Evolutionary conservation across 2,888 invertebrate genomes (phyloP).

Genomic region (Amorpha juglandis): DNA sequence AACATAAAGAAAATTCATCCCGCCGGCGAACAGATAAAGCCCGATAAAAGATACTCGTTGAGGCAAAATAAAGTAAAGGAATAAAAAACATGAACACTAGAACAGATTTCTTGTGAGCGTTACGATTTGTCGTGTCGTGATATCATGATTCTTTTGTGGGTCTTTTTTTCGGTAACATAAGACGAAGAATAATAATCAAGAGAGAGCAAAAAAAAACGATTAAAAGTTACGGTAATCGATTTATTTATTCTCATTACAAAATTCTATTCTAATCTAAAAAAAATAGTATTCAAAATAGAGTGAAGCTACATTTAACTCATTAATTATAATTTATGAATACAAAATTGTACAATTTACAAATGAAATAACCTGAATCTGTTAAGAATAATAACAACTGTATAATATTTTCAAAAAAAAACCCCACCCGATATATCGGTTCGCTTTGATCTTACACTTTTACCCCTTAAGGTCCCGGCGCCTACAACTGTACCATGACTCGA

Average conservation of each 20-base stretch:
- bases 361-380: no score
- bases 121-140: constrained; percentile 23
- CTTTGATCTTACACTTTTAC: not conserved
- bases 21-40: constrained; percentile 50
- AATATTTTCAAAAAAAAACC: not conserved
- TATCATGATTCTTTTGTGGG: not conserved
- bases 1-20: constrained; percentile 58
- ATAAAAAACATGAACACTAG: constrained; percentile 45
- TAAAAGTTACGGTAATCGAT: no score
- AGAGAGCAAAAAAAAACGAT: no score
- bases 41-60: constrained; percentile 40
- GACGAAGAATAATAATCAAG: no score
- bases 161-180: no score
- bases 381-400: no score
- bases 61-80: constrained; percentile 42
- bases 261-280: no score
- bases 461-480: not conserved
- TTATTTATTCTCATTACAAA: no score
- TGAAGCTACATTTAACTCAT: no score
- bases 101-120: not conserved
- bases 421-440: constrained; percentile 7
- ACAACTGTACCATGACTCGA: constrained; percentile 42
- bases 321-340: no score
- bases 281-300: no score
- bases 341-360: no score